phyloP scores from a whole-genome alignment of 2,113 vertebrate genomes.

The Hyperoodon ampullatus region DNA sequence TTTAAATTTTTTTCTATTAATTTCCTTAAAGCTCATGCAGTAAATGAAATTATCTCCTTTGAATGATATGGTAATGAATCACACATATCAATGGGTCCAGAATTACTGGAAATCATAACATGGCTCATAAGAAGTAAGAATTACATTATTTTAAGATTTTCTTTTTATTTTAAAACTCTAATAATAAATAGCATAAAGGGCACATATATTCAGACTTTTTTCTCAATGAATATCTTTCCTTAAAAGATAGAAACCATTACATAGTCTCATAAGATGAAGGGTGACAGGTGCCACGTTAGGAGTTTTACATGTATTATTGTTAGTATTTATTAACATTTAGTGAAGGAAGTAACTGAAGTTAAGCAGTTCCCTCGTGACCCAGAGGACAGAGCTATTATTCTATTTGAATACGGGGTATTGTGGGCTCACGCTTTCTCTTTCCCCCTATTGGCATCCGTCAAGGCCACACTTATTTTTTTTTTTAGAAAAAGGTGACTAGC shows the following conservation, averaged over 20 bases:
- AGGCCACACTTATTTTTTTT: neutral
- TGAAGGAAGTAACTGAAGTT: neutral
- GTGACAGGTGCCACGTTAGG: neutral
- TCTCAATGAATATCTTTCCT: neutral
- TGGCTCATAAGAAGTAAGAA: neutral
- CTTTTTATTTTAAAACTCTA: neutral
- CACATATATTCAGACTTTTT: neutral
- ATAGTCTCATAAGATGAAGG: neutral
- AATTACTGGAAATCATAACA: neutral
- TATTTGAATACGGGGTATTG: neutral
- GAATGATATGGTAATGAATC: neutral
- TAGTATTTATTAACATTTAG: neutral
- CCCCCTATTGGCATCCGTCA: neutral
- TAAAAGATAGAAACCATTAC: neutral
- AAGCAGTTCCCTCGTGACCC: neutral
- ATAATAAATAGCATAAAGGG: neutral
- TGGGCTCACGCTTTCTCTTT: neutral
- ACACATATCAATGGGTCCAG: neutral
- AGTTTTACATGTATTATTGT: neutral
- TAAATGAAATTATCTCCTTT: constrained; percentile 10
- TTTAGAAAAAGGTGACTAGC: neutral
- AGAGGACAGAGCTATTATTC: neutral
- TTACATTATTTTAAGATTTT: neutral
- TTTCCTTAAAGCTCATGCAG: neutral
- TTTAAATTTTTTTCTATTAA: neutral